These are phyloP conservation scores for Pelobates fuscus DNA, from an alignment of 2,113 vertebrate genomes.

Conservation along the genomic window DNA sequence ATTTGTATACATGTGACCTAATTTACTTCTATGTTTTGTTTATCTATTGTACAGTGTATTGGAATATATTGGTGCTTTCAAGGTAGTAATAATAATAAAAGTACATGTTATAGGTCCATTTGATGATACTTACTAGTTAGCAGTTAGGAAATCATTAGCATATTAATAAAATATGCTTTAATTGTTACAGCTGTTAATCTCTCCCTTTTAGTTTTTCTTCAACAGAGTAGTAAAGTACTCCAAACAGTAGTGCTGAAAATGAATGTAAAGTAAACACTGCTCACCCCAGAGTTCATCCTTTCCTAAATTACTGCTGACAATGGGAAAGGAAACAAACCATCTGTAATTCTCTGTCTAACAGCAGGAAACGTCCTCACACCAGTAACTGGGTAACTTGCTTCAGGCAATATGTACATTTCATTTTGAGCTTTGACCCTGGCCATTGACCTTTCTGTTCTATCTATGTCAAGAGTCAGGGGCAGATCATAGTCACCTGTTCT, in stretches of 20 bases:
- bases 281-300: slow-evolving; percentile 19
- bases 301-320: slow-evolving; percentile 33
- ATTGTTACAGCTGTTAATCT: no score
- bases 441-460: slow-evolving; percentile 28
- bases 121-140: no score
- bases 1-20: no score
- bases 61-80: no score
- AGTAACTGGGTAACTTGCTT: slow-evolving; percentile 11
- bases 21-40: no score
- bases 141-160: no score
- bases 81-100: no score
- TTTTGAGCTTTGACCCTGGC: slow-evolving; percentile 31
- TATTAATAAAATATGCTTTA: no score
- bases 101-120: no score
- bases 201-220: no score
- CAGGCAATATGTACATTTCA: slow-evolving; percentile 11
- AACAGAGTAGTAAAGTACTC: neutral
- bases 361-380: slow-evolving; percentile 14
- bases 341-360: slow-evolving; percentile 11
- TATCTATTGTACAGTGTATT: no score
- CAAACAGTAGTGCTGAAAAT: slow-evolving; percentile 29
- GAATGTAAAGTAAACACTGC: slow-evolving; percentile 23
- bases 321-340: slow-evolving; percentile 34
- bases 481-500: slow-evolving; percentile 16
- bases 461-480: slow-evolving; percentile 8